A percentile compares a stretch with the other conserved stretches of the same genome.
Conservation (phyloP, 2,888 invertebrate genomes). For the Aproaerema taeniolella region DNA sequence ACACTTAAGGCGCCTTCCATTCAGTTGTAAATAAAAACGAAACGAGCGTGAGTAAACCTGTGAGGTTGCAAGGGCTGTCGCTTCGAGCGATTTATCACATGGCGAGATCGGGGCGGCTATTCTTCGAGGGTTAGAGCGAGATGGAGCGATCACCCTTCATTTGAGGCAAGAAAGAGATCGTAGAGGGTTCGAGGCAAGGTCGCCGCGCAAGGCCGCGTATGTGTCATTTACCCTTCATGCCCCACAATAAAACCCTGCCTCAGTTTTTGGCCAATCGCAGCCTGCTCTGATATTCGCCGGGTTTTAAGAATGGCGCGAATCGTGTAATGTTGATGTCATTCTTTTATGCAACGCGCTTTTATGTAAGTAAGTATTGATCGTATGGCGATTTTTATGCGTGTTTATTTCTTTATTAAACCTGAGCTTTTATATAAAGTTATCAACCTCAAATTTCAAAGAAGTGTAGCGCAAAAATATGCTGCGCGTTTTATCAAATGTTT, state of each 20-base stretch:
- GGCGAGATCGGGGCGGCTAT: slow-evolving; percentile 44
- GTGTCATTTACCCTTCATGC: slow-evolving; percentile 42
- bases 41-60: slow-evolving; percentile 40
- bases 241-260: slow-evolving; percentile 28
- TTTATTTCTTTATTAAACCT: too few species aligned
- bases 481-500: too few species aligned
- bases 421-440: too few species aligned
- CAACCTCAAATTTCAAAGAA: too few species aligned
- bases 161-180: slow-evolving; percentile 36
- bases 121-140: slow-evolving; percentile 33
- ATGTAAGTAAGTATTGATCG: too few species aligned
- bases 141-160: slow-evolving; percentile 26
- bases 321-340: too few species aligned
- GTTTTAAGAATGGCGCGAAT: too few species aligned
- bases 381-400: too few species aligned
- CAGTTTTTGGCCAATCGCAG: slow-evolving; percentile 29
- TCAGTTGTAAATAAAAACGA: slow-evolving; percentile 59
- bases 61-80: slow-evolving; percentile 52
- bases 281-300: neutral
- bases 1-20: slow-evolving; percentile 45
- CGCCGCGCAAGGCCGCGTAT: slow-evolving; percentile 60
- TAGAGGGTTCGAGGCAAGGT: slow-evolving; percentile 55
- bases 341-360: too few species aligned
- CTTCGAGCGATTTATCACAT: slow-evolving; percentile 59
- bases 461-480: too few species aligned